Base-by-base conservation (phyloP, 2,888 invertebrate species). In the Diaperis boleti region DNA sequence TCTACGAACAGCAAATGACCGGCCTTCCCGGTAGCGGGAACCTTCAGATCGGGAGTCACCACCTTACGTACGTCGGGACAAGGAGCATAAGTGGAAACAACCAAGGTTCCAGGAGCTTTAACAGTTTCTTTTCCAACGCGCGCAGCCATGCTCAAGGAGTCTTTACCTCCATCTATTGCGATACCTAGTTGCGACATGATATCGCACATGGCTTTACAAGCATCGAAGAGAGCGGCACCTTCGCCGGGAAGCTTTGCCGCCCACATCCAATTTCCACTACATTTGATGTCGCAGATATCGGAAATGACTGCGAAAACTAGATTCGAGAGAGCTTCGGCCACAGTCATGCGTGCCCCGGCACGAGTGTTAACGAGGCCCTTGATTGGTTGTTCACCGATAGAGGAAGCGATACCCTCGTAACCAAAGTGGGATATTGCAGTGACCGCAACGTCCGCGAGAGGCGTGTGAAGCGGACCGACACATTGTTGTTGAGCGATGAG, bases 261-360 rank as follows among this genome's bases (percentile, higher is more conserved):
- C 98, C 98, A 99, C 99, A 99, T 99, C 98, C 98, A 99, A 82
- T 99, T 99, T n/a, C 95, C 98, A 33, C 96, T 96, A 80, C 98
- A 98, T 82, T 98, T 99, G 1, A 98, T 91, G 81, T 99, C 98
- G 82, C 91, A 84, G 14, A 90, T 72, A 56, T 85, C 84, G 0
- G 85, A 84, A 45, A 91, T 87, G 18, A 85, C 86, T 1, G 88
- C 89, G 76, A 91, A 91, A 0, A 90, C 96, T 68, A 99, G 85
- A 82, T 99, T 99, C 44, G 94, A 94, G 13, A 98, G 80, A 0
- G 98, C 92, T 82, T 99, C 99, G 0, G 92, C 95, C 0, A 99
- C 92, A 0, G 96, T 92, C 91, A 98, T 90, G 62, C 98, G 85
- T 0, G 97, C 98, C 45, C 98, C 98, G 8, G 93, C 91, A 1